Base-by-base conservation (phyloP, 2,113 vertebrate species). In the Garra rufa region DNA sequence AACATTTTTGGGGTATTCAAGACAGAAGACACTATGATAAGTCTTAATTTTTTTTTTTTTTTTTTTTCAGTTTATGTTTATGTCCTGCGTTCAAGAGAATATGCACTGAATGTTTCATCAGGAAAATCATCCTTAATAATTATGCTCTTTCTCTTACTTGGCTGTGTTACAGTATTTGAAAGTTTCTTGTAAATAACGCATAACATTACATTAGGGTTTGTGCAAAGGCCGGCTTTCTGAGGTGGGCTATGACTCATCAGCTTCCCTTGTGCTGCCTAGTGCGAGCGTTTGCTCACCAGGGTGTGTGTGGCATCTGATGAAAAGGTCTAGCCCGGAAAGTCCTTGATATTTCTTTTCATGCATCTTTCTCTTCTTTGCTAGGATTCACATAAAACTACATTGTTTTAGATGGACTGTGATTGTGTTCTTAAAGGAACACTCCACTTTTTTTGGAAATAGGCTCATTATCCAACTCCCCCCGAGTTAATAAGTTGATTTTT, bases 221-320 rank as follows among this genome's bases (percentile, higher is more conserved):
- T 65, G 24, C 5, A 46, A 48, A 65, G 77, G 57, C 24, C 77
- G 15, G 9, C 13, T 34, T 63, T 63, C n/a, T 28, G 61, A 43
- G 43, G 46, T 74, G 28, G 50, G 71, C 76, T 78, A 73, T 90
- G 88, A 89, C 80, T 90, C 87, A 88, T 87, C 88, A 86, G 44
- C 81, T 81, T 85, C 50, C 55, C 59, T 73, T 34, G 24, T 34
- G 79, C 43, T 4, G 41, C 41, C 77, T 71, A 69, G n/a, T 52
- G 57, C 38, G 11, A 61, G 28, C 11, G 19, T 24, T 44, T 76
- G 30, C 52, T 85, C 79, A 44, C 48, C 69, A 82, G 48, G 52
- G 67, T 52, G 34, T 71, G 63, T 52, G 81, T 61, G 73, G 76
- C 73, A n/a, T 50, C 17, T 41, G 67, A 76, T 8, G 52, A 52